These are phyloP conservation scores for Sphaerophoria rueppellii DNA, from an alignment of 2,888 invertebrate genomes.

Conservation along the genomic window DNA sequence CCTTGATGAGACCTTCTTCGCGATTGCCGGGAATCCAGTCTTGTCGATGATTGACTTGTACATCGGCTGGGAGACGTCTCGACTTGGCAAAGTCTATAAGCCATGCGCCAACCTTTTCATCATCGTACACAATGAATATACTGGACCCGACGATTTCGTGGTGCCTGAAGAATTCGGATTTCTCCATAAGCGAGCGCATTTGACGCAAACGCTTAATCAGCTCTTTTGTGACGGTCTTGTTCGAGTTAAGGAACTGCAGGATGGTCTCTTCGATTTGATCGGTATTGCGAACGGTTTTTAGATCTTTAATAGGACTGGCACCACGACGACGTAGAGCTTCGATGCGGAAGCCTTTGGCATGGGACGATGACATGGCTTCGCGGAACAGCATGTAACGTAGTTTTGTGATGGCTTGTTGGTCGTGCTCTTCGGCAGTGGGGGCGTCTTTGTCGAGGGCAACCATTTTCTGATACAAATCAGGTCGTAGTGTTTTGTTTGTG, in stretches of 20 bases:
- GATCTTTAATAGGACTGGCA: slow-evolving; percentile 91
- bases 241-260: slow-evolving; percentile 88
- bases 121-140: slow-evolving; percentile 96
- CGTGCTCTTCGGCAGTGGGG: slow-evolving; percentile 92
- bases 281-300: slow-evolving; percentile 92
- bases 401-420: slow-evolving; percentile 93
- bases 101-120: slow-evolving; percentile 94
- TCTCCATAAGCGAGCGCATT: slow-evolving; percentile 90
- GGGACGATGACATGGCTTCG: slow-evolving; percentile 96
- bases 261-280: slow-evolving; percentile 89
- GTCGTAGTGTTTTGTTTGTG: slow-evolving; percentile 90
- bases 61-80: slow-evolving; percentile 87
- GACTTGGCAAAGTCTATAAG: slow-evolving; percentile 99
- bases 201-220: slow-evolving; percentile 89
- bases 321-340: slow-evolving; percentile 96
- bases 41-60: slow-evolving; percentile 89
- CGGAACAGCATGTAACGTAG: slow-evolving; percentile 98
- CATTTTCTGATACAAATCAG: slow-evolving; percentile 98
- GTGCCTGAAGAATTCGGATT: slow-evolving; percentile 91
- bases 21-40: slow-evolving; percentile 97
- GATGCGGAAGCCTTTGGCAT: slow-evolving; percentile 96
- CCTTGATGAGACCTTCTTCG: slow-evolving; percentile 96
- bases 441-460: slow-evolving; percentile 93
- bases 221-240: slow-evolving; percentile 85
- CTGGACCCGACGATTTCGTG: slow-evolving; percentile 98